A percentile compares a stretch with the other conserved stretches of the same genome.
Evolutionary conservation across 2,888 invertebrate species (phyloP).

Genomic region (Caradrina kadenii): DNA sequence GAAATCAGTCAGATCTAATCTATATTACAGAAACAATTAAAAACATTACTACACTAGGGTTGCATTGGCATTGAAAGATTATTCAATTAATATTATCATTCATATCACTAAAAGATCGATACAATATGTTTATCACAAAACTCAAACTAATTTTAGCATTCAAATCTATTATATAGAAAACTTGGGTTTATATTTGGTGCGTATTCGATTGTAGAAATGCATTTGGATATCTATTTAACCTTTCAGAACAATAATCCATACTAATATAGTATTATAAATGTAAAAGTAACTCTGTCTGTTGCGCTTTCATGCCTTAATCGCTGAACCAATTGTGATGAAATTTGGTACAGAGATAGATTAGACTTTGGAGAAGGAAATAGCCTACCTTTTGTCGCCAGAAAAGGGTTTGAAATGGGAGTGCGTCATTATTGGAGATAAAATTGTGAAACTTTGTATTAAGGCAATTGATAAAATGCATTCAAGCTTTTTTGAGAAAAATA

Average conservation of each 20-base stretch:
- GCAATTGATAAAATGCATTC: too few species aligned
- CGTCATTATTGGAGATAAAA: too few species aligned
- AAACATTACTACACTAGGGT: constrained; percentile 18
- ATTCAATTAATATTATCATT: constrained; percentile 33
- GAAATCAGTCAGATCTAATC: constrained; percentile 40
- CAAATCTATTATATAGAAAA: constrained; percentile 19
- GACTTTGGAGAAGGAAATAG: too few species aligned
- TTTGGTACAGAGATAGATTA: too few species aligned
- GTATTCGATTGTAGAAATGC: constrained; percentile 19
- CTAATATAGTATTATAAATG: too few species aligned
- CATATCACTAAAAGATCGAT: constrained; percentile 30
- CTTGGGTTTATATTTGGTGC: background rate
- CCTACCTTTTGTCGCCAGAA: too few species aligned
- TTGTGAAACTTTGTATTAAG: too few species aligned
- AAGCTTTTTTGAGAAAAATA: too few species aligned
- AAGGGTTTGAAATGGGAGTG: too few species aligned
- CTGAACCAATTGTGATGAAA: too few species aligned
- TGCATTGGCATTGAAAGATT: constrained; percentile 36
- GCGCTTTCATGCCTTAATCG: too few species aligned
- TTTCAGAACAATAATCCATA: background rate
- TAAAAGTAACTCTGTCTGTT: too few species aligned
- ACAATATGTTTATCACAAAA: constrained; percentile 29
- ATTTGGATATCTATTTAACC: constrained; percentile 6
- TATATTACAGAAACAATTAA: constrained; percentile 25
- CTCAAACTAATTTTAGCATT: constrained; percentile 30